A percentile compares a stretch with the other conserved stretches of the same genome.
phyloP scores from a whole-genome alignment of 37 sponge, comb jelly and placozoan genomes.

The Agelas oroides region DNA sequence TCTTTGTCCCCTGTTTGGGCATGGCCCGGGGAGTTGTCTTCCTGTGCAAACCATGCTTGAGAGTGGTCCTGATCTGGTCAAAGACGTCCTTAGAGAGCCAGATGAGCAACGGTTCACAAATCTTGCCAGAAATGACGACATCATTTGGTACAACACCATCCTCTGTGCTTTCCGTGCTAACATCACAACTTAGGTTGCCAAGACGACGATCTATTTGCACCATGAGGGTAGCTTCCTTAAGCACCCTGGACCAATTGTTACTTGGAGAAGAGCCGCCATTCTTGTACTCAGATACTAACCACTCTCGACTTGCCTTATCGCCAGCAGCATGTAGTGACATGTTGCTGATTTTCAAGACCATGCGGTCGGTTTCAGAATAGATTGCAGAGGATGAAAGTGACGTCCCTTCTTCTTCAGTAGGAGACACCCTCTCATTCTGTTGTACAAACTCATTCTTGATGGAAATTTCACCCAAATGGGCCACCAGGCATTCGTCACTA shows the following conservation, averaged over 20 bases:
- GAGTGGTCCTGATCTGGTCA: constrained; percentile 66
- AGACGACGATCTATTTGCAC: constrained; percentile 50
- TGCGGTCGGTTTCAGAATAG: constrained; percentile 20
- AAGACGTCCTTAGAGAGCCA: constrained; percentile 72
- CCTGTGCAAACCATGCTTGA: constrained; percentile 41
- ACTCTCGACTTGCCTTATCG: constrained; percentile 47
- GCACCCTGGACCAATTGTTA: constrained; percentile 60
- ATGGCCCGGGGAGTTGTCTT: neutral
- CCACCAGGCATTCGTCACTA: constrained; percentile 60
- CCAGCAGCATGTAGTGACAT: constrained; percentile 66
- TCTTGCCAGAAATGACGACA: constrained; percentile 34
- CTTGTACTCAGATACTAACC: constrained; percentile 13
- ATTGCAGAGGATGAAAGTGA: neutral
- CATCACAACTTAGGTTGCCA: neutral
- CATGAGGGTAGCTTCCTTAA: constrained; percentile 42
- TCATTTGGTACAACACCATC: neutral
- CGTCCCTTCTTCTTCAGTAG: neutral
- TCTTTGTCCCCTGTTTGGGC: neutral
- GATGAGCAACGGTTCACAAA: constrained; percentile 44
- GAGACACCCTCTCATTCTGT: neutral
- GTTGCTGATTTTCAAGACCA: constrained; percentile 28
- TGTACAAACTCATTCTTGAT: constrained; percentile 61
- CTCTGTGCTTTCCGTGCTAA: no score
- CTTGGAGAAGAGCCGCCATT: neutral
- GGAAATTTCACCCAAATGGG: constrained; percentile 85